These are phyloP conservation scores for Chaetodon trifasciatus DNA, from an alignment of 2,797 vertebrate genomes.

Conservation along the genomic window DNA sequence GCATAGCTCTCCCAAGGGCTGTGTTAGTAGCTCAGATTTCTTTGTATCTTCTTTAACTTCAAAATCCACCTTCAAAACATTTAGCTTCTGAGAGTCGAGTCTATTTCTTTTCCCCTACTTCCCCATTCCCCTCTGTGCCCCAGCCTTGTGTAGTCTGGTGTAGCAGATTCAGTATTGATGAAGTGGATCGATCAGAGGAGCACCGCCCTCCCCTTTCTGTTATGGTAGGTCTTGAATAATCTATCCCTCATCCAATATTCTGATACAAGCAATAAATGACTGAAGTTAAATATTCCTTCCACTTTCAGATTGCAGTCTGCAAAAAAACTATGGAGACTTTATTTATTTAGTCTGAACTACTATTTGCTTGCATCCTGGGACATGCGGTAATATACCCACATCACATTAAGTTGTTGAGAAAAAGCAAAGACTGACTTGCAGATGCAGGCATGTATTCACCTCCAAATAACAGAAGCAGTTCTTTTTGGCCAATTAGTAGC, in stretches of 20 bases:
- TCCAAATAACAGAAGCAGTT: not conserved
- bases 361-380: not conserved
- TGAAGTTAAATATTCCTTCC: constrained; percentile 52
- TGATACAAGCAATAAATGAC: constrained; percentile 66
- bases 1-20: constrained; percentile 47
- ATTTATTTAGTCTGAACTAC: constrained; percentile 30
- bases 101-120: constrained; percentile 35
- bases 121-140: constrained; percentile 23
- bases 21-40: constrained; percentile 52
- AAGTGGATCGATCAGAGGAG: constrained; percentile 60
- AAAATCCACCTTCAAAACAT: constrained; percentile 43
- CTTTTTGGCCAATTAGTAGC: not conserved
- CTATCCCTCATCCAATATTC: constrained; percentile 63
- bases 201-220: constrained; percentile 40
- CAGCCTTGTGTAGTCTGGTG: constrained; percentile 38
- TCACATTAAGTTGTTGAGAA: too few relatives aligned
- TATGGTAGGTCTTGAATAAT: constrained; percentile 65
- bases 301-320: constrained; percentile 26
- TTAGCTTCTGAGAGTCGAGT: constrained; percentile 35
- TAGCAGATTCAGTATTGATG: constrained; percentile 75
- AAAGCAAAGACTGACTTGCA: too few relatives aligned
- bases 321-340: constrained; percentile 18
- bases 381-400: not conserved
- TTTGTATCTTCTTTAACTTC: constrained; percentile 64
- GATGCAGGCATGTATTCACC: not conserved